These are phyloP conservation scores for Exaiptasia diaphana DNA, from an alignment of 64 coral and sea anemone genomes.

Conservation along the genomic window DNA sequence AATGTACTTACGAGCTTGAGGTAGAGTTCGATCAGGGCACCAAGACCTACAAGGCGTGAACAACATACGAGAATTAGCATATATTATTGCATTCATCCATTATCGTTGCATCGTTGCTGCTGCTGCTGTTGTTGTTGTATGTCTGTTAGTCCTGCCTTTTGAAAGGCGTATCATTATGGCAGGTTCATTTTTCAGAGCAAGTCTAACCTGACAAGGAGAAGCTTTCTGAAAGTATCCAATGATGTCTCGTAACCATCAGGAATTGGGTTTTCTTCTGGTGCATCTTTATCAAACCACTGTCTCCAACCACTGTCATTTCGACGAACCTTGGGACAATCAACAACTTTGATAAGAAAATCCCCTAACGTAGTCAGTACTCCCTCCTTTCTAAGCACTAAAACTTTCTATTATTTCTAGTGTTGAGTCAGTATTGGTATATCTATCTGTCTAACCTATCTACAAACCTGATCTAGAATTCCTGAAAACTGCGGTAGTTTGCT, in stretches of 20 bases:
- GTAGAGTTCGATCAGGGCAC: slow-evolving; percentile 96
- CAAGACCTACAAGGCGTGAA: slow-evolving; percentile 54
- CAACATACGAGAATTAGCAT: background rate
- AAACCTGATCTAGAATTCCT: slow-evolving; percentile 96
- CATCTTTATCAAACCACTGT: slow-evolving; percentile 96
- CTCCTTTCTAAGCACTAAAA: too few relatives aligned
- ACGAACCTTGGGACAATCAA: slow-evolving; percentile 43
- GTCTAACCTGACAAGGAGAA: slow-evolving; percentile 78
- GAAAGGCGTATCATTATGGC: too few relatives aligned
- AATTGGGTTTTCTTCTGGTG: slow-evolving; percentile 81
- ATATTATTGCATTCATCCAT: background rate
- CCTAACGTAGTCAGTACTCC: background rate
- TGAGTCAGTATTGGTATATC: background rate
- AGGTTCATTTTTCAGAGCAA: too few relatives aligned
- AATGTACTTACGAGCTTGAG: slow-evolving; percentile 95
- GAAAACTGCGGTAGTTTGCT: slow-evolving; percentile 96
- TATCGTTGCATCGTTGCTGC: background rate
- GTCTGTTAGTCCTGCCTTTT: too few relatives aligned
- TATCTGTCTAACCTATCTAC: too few relatives aligned
- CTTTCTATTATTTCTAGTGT: too few relatives aligned
- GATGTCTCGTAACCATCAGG: slow-evolving; percentile 94
- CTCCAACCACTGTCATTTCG: slow-evolving; percentile 92
- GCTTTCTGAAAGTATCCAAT: slow-evolving; percentile 88
- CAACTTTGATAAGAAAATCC: background rate
- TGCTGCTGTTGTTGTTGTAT: too few relatives aligned